A percentile compares a stretch with the other conserved stretches of the same genome.
Evolutionary conservation across 2,113 vertebrate genomes (phyloP).

Genomic region (Fregetta grallaria): DNA sequence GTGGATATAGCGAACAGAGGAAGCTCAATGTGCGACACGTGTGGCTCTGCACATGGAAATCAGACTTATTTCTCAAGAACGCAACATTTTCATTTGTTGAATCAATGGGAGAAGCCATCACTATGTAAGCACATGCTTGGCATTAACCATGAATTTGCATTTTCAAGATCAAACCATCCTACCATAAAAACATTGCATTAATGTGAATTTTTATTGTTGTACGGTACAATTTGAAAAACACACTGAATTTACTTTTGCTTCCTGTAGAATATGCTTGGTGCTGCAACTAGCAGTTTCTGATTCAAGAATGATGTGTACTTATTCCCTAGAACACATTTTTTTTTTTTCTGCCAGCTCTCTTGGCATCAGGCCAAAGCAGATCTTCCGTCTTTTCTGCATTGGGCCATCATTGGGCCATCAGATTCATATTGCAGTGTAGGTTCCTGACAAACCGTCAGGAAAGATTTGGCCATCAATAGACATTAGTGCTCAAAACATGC

Average conservation of each 20-base stretch:
- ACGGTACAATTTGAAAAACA: neutral
- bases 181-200: neutral
- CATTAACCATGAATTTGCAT: neutral
- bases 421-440: neutral
- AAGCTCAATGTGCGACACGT: neutral
- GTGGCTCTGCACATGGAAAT: neutral
- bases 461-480: conserved; percentile 11
- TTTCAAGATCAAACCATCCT: neutral
- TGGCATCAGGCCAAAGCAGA: neutral
- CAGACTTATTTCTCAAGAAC: neutral
- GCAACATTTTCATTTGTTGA: neutral
- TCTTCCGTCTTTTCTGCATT: neutral
- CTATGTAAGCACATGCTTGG: neutral
- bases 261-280: neutral
- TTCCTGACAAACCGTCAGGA: conserved; percentile 17
- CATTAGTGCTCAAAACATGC: neutral
- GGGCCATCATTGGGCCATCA: neutral
- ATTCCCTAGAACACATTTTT: neutral
- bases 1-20: accelerated
- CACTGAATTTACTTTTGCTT: neutral
- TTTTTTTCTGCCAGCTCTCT: neutral
- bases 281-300: neutral
- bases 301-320: neutral
- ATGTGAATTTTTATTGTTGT: neutral
- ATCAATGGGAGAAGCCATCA: neutral